Evolutionary conservation across 2,113 vertebrate species (phyloP), one percentile per base, ranked within the genome.

Genomic region (Salvelinus namaycush): DNA sequence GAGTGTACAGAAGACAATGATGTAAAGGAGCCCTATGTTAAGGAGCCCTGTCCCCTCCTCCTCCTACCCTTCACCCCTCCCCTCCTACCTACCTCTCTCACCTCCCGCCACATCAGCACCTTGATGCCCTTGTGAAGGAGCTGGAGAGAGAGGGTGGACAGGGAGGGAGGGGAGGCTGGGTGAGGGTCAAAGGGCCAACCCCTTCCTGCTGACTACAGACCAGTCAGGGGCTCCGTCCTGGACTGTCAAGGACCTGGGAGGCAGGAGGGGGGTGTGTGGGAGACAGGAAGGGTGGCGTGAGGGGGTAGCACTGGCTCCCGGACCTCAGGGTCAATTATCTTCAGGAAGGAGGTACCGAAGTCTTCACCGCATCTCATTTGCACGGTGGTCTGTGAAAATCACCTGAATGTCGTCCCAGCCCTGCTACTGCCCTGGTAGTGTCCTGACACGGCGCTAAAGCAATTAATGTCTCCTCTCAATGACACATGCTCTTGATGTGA

Each of bases 381-480:
- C 91, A 88, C 88, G 87, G 84, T 85, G 79, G 90, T 51, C 87
- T 83, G 74, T 86, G 86, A 85, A 22, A 22, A 62, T n/a, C 59
- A 62, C 59, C 59, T 62, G 59, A 16, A 62, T 16, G 51, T 4
- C 51, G 16, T 54, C 16, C 51, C 51, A 54, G 51, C 51, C 16
- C 51, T 18, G 13, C 51, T 18, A 2, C 51, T 16, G 12, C 51
- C 51, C 13, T 86, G 57, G 13, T 76, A 89, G 82, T 59, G 78
- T 78, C 84, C 84, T 82, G 76, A 90, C 83, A 82, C 73, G 65
- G 86, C 81, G 81, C 85, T 73, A 18, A 90, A 89, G 89, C 92
- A 94, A 94, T 94, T 94, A 94, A 91, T 84, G 90, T 91, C 92
- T 90, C 81, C 79, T 85, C 83, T 89, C 90, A 89, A 82, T 90